Evolutionary conservation across 2,888 invertebrate genomes (phyloP).

Genomic region (Papilio protenor): DNA sequence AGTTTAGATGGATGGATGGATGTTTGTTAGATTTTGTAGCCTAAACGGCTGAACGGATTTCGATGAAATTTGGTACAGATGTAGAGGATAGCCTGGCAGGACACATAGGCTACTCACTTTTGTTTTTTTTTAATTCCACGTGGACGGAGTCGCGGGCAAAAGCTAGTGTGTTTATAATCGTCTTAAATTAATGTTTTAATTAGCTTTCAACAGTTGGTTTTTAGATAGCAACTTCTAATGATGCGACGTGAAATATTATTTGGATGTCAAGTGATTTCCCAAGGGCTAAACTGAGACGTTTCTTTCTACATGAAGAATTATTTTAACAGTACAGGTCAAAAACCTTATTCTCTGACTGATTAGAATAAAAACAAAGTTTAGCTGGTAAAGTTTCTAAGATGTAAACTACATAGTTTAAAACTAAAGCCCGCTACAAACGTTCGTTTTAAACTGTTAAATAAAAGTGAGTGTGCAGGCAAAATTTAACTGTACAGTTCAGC

Average conservation of each 20-base stretch:
- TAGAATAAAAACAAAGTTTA: background rate
- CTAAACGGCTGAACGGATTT: no score
- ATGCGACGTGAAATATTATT: slow-evolving; percentile 6
- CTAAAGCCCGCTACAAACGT: no score
- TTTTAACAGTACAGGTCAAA: background rate
- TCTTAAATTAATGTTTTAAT: background rate
- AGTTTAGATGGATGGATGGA: no score
- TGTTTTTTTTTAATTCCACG: no score
- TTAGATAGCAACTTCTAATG: background rate
- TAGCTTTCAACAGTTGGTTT: background rate
- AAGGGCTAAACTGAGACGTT: slow-evolving; percentile 1
- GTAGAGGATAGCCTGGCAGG: no score
- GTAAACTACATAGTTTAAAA: background rate
- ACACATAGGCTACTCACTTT: no score
- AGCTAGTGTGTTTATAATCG: background rate
- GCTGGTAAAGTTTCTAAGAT: background rate
- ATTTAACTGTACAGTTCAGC: no score
- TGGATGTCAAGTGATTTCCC: slow-evolving; percentile 10
- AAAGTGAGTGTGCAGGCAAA: no score
- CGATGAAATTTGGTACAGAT: no score
- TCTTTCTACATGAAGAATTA: slow-evolving; percentile 2
- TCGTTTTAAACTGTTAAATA: no score
- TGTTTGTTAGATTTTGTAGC: no score
- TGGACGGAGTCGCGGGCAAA: background rate
- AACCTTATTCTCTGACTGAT: background rate